Evolutionary conservation across 1,140 invertebrate species (phyloP).

Genomic region (Leptinotarsa defecta): DNA sequence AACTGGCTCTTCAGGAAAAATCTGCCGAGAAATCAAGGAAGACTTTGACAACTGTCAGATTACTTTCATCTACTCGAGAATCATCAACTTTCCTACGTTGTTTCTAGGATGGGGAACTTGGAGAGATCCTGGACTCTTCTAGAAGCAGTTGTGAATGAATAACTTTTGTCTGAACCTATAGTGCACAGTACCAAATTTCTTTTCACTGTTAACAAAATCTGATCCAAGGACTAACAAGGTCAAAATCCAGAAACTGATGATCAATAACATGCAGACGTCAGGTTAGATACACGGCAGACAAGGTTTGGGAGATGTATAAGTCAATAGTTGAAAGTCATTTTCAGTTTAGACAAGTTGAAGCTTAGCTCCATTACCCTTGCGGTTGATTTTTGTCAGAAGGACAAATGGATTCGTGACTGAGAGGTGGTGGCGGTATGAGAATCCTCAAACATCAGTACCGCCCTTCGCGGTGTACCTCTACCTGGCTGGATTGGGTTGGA

Average conservation of each 20-base stretch:
- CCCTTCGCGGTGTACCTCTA: too few species aligned
- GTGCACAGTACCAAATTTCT: constrained; percentile 49
- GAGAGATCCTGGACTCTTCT: constrained; percentile 42
- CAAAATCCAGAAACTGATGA: constrained; percentile 45
- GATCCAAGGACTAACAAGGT: constrained; percentile 25
- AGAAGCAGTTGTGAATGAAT: constrained; percentile 36
- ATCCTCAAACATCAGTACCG: too few species aligned
- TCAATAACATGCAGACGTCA: constrained; percentile 52
- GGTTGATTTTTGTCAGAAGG: too few species aligned
- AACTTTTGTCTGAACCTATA: constrained; percentile 28
- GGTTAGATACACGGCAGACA: constrained; percentile 49
- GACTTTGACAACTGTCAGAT: constrained; percentile 41
- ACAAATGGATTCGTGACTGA: too few species aligned
- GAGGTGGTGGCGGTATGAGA: too few species aligned
- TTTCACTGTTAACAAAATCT: constrained; percentile 37
- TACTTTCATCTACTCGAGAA: constrained; percentile 71
- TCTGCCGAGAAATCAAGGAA: constrained; percentile 34
- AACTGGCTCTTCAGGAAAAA: constrained; percentile 41
- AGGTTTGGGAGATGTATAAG: constrained; percentile 38
- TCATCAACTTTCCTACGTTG: constrained; percentile 80
- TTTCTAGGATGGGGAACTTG: constrained; percentile 43
- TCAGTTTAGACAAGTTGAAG: too few species aligned
- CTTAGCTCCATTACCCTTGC: too few species aligned
- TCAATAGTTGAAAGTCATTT: too few species aligned
- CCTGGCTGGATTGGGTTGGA: too few species aligned